Conservation (phyloP, 2,888 invertebrate genomes). For the Lasioglossum calceatum region DNA sequence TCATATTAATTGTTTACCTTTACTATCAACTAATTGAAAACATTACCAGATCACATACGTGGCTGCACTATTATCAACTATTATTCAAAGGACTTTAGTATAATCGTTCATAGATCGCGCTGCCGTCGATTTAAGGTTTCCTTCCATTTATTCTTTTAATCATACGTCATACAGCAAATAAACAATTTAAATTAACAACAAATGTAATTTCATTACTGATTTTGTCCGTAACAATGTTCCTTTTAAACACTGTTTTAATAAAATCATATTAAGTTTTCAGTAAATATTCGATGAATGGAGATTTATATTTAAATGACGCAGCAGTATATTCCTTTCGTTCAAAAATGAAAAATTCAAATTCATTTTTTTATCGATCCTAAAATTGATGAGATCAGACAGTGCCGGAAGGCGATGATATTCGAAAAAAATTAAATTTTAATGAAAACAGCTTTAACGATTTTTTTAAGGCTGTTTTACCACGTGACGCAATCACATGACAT, state of each 20-base stretch:
- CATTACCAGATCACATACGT: conserved; percentile 7
- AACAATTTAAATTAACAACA: neutral
- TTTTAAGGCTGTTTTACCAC: conserved; percentile 43
- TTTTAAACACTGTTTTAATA: neutral
- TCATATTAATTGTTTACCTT: conserved; percentile 55
- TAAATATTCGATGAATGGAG: neutral
- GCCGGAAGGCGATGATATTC: neutral
- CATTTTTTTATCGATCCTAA: neutral
- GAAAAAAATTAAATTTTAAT: conserved; percentile 5
- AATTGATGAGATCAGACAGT: neutral
- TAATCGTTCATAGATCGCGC: conserved; percentile 46
- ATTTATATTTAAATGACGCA: neutral
- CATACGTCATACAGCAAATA: neutral
- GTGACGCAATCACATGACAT: conserved; percentile 66
- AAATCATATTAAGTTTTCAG: neutral
- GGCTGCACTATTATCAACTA: conserved; percentile 12
- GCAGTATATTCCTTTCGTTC: conserved; percentile 4
- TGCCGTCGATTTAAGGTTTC: conserved; percentile 21
- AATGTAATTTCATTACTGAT: neutral
- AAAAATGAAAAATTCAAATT: neutral
- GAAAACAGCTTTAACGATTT: conserved; percentile 26
- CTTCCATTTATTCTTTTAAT: neutral
- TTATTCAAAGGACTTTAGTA: conserved; percentile 31
- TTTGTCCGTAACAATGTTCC: neutral
- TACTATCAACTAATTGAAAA: conserved; percentile 22